phyloP scores from a whole-genome alignment of 2,888 invertebrate genomes.

The Mystacides longicornis region DNA sequence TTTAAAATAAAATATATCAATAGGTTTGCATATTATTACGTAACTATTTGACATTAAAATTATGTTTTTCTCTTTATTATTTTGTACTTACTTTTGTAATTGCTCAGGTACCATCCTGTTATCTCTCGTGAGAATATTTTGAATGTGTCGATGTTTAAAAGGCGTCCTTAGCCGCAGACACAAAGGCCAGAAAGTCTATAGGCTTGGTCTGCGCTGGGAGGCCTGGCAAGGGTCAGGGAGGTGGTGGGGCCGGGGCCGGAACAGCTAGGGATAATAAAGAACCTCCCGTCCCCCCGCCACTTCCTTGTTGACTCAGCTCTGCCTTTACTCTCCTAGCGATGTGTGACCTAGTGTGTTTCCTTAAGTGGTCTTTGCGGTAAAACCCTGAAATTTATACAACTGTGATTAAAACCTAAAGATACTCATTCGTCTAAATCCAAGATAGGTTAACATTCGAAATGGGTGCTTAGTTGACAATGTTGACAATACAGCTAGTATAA shows the following conservation, averaged over 20 bases:
- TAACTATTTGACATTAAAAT: no score
- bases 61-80: neutral
- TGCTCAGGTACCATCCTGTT: neutral
- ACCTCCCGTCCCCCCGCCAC: slow-evolving; percentile 33
- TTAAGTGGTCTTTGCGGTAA: slow-evolving; percentile 80
- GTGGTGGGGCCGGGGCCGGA: slow-evolving; percentile 36
- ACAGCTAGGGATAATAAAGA: slow-evolving; percentile 30
- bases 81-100: neutral
- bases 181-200: slow-evolving; percentile 39
- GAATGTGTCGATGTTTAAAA: slow-evolving; percentile 28
- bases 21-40: no score
- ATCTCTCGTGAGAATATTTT: neutral
- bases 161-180: slow-evolving; percentile 40
- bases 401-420: no score
- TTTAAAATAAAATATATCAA: no score
- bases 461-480: no score
- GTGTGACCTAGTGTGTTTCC: slow-evolving; percentile 79
- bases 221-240: slow-evolving; percentile 34
- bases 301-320: slow-evolving; percentile 66
- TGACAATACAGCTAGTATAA: no score
- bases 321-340: slow-evolving; percentile 80
- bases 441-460: no score
- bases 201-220: slow-evolving; percentile 32
- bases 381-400: slow-evolving; percentile 58
- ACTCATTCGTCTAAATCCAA: no score